Base-by-base conservation (phyloP, 2,797 vertebrate genomes). In the Megaceryle alcyon region DNA sequence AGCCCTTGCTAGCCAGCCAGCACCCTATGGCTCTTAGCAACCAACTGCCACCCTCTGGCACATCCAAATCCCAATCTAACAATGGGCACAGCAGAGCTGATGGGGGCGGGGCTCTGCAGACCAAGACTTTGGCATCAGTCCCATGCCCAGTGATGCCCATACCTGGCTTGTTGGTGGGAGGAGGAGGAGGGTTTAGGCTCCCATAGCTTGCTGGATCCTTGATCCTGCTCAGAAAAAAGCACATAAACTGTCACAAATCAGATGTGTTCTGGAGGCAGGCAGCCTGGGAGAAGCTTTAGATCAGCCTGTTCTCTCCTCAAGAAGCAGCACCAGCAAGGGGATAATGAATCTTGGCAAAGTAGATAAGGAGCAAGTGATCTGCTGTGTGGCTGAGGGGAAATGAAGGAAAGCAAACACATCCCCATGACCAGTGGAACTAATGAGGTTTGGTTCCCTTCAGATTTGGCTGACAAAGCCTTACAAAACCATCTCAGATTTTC, bases 51-150 rank as follows among this genome's bases (percentile, higher is more conserved):
- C 31, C 5, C 37, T 13, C 13, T 12, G 4, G 75, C 18, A 16
- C 10, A 0, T 20, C 44, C 20, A 6, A 5, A 12, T 33, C 28
- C 28, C 7, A 3, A 23, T 29, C 41, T 41, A 23, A 46, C 2
- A 1, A 18, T 8, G 26, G 77, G 35, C 35, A 7, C 44, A 43
- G 51, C 60, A 22, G 43, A 25, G 53, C 14, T 41, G 46, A 21
- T 22, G 4, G 1, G 28, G 33, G n/a, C 0, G 1, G 29, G 20
- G 1, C 29, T 23, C 51, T 3, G 2, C 8, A 4, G 14, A 19
- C 3, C 1, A 0, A 11, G 18, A 37, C 28, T 66, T 46, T 5
- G 2, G 56, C 33, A 54, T 17, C 54, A 29, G 28, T 21, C 23
- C 39, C 48, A 12, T 20, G 19, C 21, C 31, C 3, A 1, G 46